phyloP scores from a whole-genome alignment of 30 jellyfish, hydroid and myxozoan species.

The Calvadosia cruxmelitensis region DNA sequence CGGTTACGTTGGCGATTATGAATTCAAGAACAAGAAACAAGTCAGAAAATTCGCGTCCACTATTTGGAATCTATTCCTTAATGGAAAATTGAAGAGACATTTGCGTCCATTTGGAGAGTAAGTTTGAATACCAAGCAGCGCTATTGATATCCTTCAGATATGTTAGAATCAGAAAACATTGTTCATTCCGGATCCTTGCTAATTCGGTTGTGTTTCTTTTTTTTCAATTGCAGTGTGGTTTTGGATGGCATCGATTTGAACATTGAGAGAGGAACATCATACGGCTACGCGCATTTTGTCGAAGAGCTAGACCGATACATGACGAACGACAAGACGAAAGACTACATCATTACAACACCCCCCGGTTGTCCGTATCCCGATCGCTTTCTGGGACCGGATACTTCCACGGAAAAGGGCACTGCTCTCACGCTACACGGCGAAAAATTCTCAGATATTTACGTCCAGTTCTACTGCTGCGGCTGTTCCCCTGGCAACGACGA shows the following conservation, averaged over 20 bases:
- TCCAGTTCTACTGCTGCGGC: background rate
- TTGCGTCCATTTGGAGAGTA: background rate
- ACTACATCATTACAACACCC: background rate
- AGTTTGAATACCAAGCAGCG: too few relatives aligned
- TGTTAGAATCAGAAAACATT: too few relatives aligned
- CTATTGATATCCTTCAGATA: too few relatives aligned
- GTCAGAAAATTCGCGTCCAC: background rate
- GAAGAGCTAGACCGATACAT: background rate
- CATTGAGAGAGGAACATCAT: background rate
- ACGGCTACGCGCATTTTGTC: background rate
- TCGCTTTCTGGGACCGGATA: background rate
- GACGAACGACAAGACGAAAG: background rate
- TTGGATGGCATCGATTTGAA: background rate
- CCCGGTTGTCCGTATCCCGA: background rate
- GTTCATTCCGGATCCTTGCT: too few relatives aligned
- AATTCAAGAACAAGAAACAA: background rate
- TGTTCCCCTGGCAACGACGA: background rate
- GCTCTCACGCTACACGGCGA: background rate
- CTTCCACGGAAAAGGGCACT: background rate
- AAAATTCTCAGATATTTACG: background rate
- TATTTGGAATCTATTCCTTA: background rate
- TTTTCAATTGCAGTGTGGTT: background rate
- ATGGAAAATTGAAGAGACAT: background rate
- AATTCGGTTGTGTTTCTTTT: background rate
- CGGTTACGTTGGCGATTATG: background rate